Conservation (phyloP, 37 sponge, comb jelly and placozoan species). For the Corticium candelabrum region DNA sequence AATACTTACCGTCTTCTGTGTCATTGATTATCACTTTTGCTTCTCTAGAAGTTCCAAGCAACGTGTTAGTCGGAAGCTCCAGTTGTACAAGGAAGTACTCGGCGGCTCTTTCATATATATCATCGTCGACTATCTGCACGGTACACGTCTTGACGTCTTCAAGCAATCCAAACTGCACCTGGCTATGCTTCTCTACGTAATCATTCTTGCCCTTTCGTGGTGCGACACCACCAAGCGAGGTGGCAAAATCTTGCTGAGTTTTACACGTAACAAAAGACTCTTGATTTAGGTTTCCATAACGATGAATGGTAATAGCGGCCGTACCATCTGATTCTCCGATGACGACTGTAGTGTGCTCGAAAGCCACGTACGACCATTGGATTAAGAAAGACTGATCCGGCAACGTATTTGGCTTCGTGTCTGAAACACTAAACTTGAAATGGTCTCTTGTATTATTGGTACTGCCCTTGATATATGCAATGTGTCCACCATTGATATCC, state of each 20-base stretch:
- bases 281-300: not conserved
- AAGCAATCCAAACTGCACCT: not conserved
- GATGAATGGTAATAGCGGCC: not conserved
- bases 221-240: not conserved
- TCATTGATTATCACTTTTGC: not conserved
- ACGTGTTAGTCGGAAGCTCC: not conserved
- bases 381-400: not conserved
- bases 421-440: not conserved
- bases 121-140: not conserved
- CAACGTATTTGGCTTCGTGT: not conserved
- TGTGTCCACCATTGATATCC: not conserved
- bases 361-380: not conserved
- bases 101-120: not conserved
- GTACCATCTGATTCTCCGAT: not conserved
- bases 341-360: not conserved
- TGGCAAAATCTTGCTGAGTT: not conserved
- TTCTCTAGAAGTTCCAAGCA: not conserved
- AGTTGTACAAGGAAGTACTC: not conserved
- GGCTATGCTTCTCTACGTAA: not conserved
- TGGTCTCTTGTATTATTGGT: not conserved
- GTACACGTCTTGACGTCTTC: not conserved
- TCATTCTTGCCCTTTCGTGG: too few species aligned
- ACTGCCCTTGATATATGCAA: not conserved
- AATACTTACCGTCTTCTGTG: constrained; percentile 1
- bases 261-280: not conserved